phyloP scores from a whole-genome alignment of 64 coral and sea anemone genomes.

The Actinia equina region DNA sequence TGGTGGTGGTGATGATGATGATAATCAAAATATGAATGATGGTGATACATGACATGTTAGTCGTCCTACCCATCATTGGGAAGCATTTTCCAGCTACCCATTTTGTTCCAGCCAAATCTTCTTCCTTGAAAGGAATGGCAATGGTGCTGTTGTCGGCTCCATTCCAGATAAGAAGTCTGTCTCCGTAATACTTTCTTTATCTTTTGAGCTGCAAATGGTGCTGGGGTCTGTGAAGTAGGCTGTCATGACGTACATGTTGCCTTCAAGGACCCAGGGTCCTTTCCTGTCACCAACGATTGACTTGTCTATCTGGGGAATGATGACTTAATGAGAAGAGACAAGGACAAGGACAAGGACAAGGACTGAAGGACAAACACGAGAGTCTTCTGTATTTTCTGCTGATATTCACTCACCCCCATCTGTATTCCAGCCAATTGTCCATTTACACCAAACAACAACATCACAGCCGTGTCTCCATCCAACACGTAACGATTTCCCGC shows the following conservation, averaged over 20 bases:
- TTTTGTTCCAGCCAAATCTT: conserved; percentile 54
- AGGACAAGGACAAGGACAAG: neutral
- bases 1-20: no score
- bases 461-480: conserved; percentile 68
- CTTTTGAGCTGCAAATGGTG: conserved; percentile 51
- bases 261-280: conserved; percentile 63
- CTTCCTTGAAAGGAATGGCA: conserved; percentile 74
- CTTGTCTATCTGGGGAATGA: neutral
- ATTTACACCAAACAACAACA: conserved; percentile 74
- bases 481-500: conserved; percentile 85
- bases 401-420: conserved; percentile 53
- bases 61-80: conserved; percentile 64
- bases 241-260: conserved; percentile 72
- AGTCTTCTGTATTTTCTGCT: neutral
- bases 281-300: neutral
- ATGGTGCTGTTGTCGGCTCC: conserved; percentile 15
- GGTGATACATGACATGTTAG: neutral
- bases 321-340: neutral
- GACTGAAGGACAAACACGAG: neutral
- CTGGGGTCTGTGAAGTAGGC: conserved; percentile 74
- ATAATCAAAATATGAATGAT: no score
- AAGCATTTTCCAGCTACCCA: conserved; percentile 87
- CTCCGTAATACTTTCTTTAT: conserved; percentile 53
- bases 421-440: conserved; percentile 92
- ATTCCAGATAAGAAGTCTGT: conserved; percentile 63